Conservation (phyloP, 2,113 vertebrate genomes). For the Pogona vitticeps region DNA sequence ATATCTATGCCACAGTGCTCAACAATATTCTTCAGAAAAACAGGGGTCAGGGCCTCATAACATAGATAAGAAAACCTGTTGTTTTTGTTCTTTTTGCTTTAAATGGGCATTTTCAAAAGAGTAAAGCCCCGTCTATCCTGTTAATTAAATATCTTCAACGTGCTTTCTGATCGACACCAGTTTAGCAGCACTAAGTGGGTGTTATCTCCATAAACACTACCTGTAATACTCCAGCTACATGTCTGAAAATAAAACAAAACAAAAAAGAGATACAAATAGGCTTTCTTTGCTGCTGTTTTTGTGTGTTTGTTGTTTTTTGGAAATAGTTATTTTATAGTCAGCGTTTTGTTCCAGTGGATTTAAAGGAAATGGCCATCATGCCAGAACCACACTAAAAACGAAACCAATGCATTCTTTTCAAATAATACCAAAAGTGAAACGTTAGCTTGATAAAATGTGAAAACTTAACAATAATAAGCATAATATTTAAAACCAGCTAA, state of each 20-base stretch:
- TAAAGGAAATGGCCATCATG: too few relatives aligned
- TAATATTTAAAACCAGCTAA: too few relatives aligned
- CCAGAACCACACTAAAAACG: too few relatives aligned
- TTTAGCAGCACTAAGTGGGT: not conserved
- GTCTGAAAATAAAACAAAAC: not conserved
- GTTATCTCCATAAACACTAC: not conserved
- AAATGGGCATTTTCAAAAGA: not conserved
- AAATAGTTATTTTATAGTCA: too few relatives aligned
- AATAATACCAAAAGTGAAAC: too few relatives aligned
- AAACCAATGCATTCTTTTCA: too few relatives aligned
- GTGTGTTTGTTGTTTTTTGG: too few relatives aligned
- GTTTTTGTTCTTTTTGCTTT: not conserved
- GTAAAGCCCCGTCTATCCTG: not conserved
- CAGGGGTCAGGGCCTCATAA: not conserved
- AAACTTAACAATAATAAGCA: too few relatives aligned
- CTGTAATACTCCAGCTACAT: not conserved
- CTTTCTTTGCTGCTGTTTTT: too few relatives aligned
- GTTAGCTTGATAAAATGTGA: too few relatives aligned
- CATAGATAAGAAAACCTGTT: not conserved
- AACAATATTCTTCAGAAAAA: slow-evolving; percentile 9
- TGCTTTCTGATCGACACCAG: not conserved
- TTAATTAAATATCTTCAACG: not conserved
- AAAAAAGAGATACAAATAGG: not conserved
- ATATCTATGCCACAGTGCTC: not conserved
- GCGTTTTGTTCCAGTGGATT: too few relatives aligned